Evolutionary conservation across 2,888 invertebrate genomes (phyloP).

Genomic region (Cryptophagus acutangulus): DNA sequence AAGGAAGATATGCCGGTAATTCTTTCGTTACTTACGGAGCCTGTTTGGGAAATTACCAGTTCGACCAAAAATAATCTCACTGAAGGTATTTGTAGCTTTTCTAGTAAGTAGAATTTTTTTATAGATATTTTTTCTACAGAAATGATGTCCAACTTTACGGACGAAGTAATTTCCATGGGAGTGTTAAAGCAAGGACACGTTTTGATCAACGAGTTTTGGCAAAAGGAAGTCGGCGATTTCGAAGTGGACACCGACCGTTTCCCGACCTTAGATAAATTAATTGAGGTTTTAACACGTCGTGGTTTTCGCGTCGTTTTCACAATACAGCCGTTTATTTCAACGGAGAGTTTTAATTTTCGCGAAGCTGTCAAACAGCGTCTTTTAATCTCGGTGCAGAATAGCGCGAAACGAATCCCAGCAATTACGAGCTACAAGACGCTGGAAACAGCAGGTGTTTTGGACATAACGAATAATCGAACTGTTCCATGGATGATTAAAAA

Average conservation of each 20-base stretch:
- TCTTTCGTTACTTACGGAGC: constrained; percentile 73
- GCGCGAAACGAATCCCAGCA: constrained; percentile 75
- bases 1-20: constrained; percentile 70
- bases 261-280: constrained; percentile 69
- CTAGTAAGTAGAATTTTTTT: neutral
- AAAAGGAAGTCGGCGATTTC: constrained; percentile 79
- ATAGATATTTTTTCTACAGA: constrained; percentile 32
- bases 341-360: constrained; percentile 77
- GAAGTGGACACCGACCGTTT: constrained; percentile 75
- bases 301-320: constrained; percentile 85
- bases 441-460: constrained; percentile 77
- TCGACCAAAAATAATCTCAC: constrained; percentile 59
- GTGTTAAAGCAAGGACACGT: constrained; percentile 76
- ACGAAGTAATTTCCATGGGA: constrained; percentile 66
- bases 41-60: constrained; percentile 82
- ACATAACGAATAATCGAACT: constrained; percentile 78
- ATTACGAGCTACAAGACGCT: constrained; percentile 76
- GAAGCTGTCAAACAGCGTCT: constrained; percentile 70
- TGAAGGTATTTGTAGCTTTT: constrained; percentile 48
- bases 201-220: constrained; percentile 77
- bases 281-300: constrained; percentile 73
- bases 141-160: constrained; percentile 75
- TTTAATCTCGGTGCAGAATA: constrained; percentile 74
- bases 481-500: constrained; percentile 73
- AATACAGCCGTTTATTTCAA: constrained; percentile 86